Evolutionary conservation across 2,888 invertebrate genomes (phyloP).

Genomic region (Pachycephus smyrnensis): DNA sequence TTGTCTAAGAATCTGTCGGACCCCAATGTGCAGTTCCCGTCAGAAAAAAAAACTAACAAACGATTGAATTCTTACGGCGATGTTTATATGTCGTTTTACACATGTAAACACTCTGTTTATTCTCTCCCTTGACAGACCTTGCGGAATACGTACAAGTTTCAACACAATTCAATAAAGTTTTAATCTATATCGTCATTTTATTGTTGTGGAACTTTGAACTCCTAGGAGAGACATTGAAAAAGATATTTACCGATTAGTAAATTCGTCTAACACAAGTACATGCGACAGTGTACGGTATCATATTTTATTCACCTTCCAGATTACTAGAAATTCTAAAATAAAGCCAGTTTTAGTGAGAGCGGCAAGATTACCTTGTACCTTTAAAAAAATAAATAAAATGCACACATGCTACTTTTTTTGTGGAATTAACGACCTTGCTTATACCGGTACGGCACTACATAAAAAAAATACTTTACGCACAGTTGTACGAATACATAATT

Average conservation of each 20-base stretch:
- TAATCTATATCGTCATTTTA: background rate
- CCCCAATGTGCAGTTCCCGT: background rate
- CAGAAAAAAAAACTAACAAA: background rate
- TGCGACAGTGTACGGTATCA: too few species aligned
- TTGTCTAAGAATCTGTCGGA: background rate
- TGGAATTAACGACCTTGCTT: too few species aligned
- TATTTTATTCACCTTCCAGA: too few species aligned
- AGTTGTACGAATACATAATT: too few species aligned
- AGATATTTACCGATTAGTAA: background rate
- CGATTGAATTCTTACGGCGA: background rate
- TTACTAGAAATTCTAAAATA: too few species aligned
- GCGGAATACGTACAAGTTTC: background rate
- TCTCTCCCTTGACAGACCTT: background rate
- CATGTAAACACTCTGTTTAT: background rate
- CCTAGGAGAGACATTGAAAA: background rate
- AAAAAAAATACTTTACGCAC: too few species aligned
- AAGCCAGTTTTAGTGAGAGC: too few species aligned
- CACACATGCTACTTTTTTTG: background rate
- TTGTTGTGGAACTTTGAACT: background rate
- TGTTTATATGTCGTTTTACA: background rate
- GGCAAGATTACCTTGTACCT: too few species aligned
- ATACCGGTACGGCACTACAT: too few species aligned
- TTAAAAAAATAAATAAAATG: background rate
- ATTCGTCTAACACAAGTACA: background rate
- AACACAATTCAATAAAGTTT: background rate